Conservation (phyloP, 2,888 invertebrate genomes). For the Tryphoninae sp. region DNA sequence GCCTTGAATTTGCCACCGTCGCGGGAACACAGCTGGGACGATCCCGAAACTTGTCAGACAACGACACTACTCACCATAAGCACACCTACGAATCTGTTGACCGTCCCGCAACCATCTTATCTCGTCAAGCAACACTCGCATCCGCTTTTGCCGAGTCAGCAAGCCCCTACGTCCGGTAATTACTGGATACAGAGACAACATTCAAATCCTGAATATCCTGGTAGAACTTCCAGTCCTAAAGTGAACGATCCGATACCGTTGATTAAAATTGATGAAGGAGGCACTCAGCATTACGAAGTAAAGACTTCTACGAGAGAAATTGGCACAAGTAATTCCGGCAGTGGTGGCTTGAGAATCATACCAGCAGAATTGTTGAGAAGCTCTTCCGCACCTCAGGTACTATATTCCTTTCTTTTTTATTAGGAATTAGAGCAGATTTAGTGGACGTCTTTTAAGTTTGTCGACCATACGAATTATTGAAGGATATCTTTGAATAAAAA, state of each 20-base stretch:
- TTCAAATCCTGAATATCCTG: conserved; percentile 81
- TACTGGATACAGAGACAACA: conserved; percentile 82
- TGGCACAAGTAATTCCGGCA: conserved; percentile 66
- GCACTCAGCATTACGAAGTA: conserved; percentile 29
- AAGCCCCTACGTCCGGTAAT: conserved; percentile 75
- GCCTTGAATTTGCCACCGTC: conserved; percentile 72
- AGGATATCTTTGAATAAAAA: too few species aligned
- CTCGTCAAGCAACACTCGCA: conserved; percentile 87
- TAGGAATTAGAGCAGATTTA: too few species aligned
- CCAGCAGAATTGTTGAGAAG: conserved; percentile 85
- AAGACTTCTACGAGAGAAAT: conserved; percentile 66
- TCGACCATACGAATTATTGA: not conserved
- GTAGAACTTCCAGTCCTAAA: conserved; percentile 74
- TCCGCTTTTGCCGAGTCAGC: conserved; percentile 85
- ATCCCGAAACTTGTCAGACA: conserved; percentile 58
- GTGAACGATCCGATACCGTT: conserved; percentile 75
- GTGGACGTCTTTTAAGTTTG: not conserved
- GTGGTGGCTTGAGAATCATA: conserved; percentile 81
- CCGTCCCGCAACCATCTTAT: conserved; percentile 84
- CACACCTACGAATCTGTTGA: conserved; percentile 83
- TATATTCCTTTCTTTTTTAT: too few species aligned
- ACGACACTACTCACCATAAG: conserved; percentile 82
- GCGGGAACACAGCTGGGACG: conserved; percentile 70
- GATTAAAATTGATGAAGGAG: conserved; percentile 74
- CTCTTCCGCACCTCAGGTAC: conserved; percentile 85